These are phyloP conservation scores for Chaenocephalus aceratus DNA, from an alignment of 2,113 vertebrate genomes.

Conservation along the genomic window DNA sequence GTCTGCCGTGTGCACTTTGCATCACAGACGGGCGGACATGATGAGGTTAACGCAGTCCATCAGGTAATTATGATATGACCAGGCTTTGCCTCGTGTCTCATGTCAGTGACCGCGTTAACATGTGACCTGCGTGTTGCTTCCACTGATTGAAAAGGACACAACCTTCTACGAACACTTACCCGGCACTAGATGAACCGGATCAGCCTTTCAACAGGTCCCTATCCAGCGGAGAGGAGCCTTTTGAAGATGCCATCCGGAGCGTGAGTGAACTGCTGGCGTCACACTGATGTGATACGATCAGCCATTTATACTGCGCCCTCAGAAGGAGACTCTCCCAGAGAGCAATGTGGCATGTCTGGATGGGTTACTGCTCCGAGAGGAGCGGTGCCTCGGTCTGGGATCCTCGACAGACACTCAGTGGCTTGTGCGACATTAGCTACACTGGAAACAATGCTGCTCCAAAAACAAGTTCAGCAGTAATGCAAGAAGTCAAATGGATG, in stretches of 20 bases:
- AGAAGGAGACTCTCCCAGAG: not conserved
- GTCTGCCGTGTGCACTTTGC: no score
- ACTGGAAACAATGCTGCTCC: no score
- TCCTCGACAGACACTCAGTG: conserved; percentile 1
- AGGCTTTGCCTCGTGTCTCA: not conserved
- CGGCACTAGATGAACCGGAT: conserved; percentile 24
- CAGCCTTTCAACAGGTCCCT: not conserved
- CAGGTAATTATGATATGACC: no score
- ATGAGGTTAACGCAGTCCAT: no score
- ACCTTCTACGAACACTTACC: conserved; percentile 12
- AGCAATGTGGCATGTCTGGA: not conserved
- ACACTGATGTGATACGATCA: conserved; percentile 9
- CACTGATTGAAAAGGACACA: conserved; percentile 15
- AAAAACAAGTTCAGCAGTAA: no score
- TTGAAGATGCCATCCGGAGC: conserved; percentile 18
- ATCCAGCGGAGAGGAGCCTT: not conserved
- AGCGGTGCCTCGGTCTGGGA: not conserved
- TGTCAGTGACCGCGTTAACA: conserved; percentile 8
- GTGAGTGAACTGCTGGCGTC: not conserved
- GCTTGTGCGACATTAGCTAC: not conserved
- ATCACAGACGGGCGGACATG: no score
- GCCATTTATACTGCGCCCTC: not conserved
- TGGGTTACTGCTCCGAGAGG: conserved; percentile 27
- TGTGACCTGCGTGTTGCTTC: conserved; percentile 22
- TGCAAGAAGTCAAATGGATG: no score